Conservation (phyloP, 1,140 invertebrate genomes). For the Alviniconcha marisindica region DNA sequence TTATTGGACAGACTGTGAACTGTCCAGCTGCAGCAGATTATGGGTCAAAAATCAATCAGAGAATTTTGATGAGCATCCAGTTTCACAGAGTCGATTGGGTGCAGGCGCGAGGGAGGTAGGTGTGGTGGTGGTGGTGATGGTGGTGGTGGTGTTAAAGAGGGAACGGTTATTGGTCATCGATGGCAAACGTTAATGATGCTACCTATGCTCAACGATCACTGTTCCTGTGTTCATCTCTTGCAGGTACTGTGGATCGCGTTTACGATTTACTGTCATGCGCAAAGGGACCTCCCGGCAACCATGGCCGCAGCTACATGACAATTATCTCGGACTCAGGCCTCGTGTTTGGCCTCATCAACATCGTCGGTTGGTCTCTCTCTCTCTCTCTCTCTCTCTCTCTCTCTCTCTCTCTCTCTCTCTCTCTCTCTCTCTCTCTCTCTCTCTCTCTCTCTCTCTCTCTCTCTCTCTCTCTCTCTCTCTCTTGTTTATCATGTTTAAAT, state of each 20-base stretch:
- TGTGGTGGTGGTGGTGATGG: no score
- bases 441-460: background rate
- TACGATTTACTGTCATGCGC: slow-evolving; percentile 60
- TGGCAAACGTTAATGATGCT: no score
- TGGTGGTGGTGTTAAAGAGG: no score
- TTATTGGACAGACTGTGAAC: no score
- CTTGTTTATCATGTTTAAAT: background rate
- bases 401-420: slow-evolving; percentile 1
- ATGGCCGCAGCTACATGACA: slow-evolving; percentile 69
- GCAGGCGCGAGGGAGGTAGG: no score
- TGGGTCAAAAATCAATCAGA: no score
- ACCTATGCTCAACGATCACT: no score
- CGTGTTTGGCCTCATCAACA: slow-evolving; percentile 75
- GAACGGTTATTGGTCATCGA: no score
- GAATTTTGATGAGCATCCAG: no score
- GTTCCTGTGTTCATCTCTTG: background rate
- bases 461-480: background rate
- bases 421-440: slow-evolving; percentile 10
- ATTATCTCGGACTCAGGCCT: slow-evolving; percentile 70
- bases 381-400: background rate
- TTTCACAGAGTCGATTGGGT: no score
- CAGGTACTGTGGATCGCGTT: slow-evolving; percentile 53
- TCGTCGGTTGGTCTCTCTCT: slow-evolving; percentile 56
- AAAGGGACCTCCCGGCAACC: slow-evolving; percentile 67
- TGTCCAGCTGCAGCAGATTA: no score